Conservation (phyloP, 2,113 vertebrate genomes). For the Passer domesticus region DNA sequence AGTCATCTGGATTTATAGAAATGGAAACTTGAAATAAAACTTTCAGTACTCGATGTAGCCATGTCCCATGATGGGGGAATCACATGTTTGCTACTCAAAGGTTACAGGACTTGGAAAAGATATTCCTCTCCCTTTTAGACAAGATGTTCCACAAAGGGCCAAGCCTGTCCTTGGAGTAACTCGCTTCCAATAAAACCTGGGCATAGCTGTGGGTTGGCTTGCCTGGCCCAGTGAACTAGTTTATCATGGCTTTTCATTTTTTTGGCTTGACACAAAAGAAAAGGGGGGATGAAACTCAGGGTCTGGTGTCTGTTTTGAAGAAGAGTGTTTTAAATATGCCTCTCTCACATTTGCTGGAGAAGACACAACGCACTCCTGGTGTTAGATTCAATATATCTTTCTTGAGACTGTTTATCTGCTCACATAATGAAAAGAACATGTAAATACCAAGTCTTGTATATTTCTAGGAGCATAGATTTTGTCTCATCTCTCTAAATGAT, state of each 20-base stretch:
- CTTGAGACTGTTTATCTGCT: neutral
- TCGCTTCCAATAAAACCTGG: neutral
- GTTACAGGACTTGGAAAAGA: neutral
- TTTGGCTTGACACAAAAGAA: neutral
- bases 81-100: neutral
- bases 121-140: neutral
- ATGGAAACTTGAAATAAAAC: neutral
- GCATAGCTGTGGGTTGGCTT: neutral
- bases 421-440: neutral
- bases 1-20: neutral
- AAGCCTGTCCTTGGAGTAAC: neutral
- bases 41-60: neutral
- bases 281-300: neutral
- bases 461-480: neutral
- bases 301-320: neutral
- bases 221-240: neutral
- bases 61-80: neutral
- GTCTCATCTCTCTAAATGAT: neutral
- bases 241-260: neutral
- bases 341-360: neutral
- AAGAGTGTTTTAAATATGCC: neutral
- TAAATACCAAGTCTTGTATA: neutral
- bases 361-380: accelerated
- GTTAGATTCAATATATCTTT: neutral
- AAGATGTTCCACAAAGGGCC: neutral